Evolutionary conservation across 1,140 invertebrate genomes (phyloP).

Genomic region (Bombus polaris): DNA sequence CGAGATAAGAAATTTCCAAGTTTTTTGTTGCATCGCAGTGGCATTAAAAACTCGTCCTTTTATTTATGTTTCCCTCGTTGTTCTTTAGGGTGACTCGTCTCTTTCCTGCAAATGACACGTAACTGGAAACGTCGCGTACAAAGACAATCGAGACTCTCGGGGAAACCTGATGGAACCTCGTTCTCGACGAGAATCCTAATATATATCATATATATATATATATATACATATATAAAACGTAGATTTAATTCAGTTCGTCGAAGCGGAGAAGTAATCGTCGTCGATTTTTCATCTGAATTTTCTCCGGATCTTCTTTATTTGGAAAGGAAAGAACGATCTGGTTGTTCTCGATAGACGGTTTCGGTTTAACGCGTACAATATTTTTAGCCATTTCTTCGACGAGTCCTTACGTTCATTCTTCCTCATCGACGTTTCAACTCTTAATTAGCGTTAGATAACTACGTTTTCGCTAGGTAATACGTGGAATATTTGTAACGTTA

Average conservation of each 20-base stretch:
- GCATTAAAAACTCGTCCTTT: not conserved
- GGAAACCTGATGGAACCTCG: not conserved
- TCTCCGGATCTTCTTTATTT: no score
- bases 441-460: not conserved
- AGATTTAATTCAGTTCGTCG: not conserved
- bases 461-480: not conserved
- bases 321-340: no score
- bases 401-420: not conserved
- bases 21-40: no score
- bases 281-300: not conserved
- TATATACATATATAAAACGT: no score
- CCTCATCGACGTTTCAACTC: not conserved
- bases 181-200: not conserved
- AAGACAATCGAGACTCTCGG: not conserved
- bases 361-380: not conserved
- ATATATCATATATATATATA: not conserved
- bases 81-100: no score
- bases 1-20: not conserved
- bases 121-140: not conserved
- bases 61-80: not conserved
- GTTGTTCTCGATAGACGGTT: not conserved
- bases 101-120: not conserved
- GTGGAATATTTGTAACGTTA: not conserved
- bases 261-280: not conserved
- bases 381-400: not conserved